phyloP scores from a whole-genome alignment of 2,113 vertebrate species.

The Eubucco bourcierii region DNA sequence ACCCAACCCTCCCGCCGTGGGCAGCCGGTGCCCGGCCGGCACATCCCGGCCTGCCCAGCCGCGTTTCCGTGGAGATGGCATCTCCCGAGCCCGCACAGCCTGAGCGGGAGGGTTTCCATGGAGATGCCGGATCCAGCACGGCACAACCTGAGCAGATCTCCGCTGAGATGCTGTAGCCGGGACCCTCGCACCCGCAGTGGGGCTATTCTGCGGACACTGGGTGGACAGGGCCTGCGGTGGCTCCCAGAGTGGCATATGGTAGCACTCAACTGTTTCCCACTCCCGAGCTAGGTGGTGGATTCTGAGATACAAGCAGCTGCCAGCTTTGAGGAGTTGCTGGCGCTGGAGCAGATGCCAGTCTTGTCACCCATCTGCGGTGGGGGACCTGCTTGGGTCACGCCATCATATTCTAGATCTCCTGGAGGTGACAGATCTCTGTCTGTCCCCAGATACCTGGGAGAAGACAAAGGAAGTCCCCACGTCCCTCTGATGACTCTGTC shows the following conservation, averaged over 20 bases:
- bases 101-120: conserved; percentile 66
- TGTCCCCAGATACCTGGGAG: neutral
- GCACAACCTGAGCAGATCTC: conserved; percentile 59
- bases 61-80: conserved; percentile 70
- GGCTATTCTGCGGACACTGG: neutral
- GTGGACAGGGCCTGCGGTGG: accelerated
- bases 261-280: neutral
- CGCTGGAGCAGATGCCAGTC: neutral
- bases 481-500: neutral
- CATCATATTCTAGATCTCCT: neutral
- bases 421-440: neutral
- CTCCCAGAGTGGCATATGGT: accelerated
- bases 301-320: neutral
- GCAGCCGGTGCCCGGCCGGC: neutral
- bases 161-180: conserved; percentile 13
- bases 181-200: neutral
- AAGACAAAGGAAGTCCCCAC: neutral
- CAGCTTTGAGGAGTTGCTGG: neutral
- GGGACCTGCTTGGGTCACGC: accelerated
- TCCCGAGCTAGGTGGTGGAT: accelerated
- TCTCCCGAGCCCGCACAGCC: conserved; percentile 63
- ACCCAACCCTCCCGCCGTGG: neutral
- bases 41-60: conserved; percentile 40
- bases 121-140: conserved; percentile 65
- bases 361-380: neutral